These are phyloP conservation scores for Delichon dasypus DNA, from an alignment of 2,797 vertebrate species.

Conservation along the genomic window DNA sequence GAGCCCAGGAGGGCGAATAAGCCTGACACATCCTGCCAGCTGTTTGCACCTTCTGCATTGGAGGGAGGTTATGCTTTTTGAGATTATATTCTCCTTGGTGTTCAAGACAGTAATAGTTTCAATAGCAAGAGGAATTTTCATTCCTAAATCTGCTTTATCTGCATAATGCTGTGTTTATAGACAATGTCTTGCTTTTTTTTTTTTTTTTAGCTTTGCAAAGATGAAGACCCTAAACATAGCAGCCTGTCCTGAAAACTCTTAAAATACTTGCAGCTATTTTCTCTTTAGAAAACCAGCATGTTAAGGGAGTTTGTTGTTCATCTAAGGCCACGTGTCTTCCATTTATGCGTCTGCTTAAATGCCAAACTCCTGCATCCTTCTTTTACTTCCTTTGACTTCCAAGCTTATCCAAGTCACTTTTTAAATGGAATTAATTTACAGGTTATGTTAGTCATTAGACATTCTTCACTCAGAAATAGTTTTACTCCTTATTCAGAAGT, in stretches of 20 bases:
- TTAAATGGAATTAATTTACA: neutral
- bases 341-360: neutral
- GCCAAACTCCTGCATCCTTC: neutral
- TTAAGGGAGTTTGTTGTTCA: neutral
- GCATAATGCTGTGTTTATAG: neutral
- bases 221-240: neutral
- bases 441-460: neutral
- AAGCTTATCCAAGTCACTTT: neutral
- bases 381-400: constrained; percentile 24
- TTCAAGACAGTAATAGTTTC: neutral
- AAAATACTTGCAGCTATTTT: neutral
- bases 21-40: neutral
- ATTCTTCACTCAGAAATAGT: neutral
- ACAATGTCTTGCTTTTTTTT: neutral
- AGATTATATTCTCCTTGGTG: neutral
- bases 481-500: neutral
- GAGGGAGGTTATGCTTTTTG: neutral
- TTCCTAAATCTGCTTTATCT: neutral
- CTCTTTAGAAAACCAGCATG: neutral
- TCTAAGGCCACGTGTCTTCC: neutral
- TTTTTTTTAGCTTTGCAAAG: neutral
- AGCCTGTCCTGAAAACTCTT: neutral
- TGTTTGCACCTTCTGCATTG: neutral
- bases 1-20: neutral
- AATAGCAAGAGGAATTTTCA: neutral